phyloP scores from a whole-genome alignment of 2,797 vertebrate genomes.

The Cyclura pinguis region DNA sequence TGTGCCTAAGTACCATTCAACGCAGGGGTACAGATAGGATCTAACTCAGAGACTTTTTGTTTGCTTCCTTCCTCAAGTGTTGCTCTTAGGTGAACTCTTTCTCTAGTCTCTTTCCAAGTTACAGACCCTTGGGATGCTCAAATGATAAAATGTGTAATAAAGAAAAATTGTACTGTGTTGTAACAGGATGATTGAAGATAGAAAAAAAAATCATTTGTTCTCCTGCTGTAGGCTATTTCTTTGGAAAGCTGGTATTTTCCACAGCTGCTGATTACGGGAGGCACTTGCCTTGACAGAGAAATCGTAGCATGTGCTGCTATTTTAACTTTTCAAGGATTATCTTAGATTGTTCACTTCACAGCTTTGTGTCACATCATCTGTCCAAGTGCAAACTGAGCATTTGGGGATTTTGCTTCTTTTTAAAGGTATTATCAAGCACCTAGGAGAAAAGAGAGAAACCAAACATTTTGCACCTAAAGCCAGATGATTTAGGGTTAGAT shows the following conservation, averaged over 20 bases:
- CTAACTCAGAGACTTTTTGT: background rate
- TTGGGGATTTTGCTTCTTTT: background rate
- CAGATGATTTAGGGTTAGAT: background rate
- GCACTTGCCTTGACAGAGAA: slow-evolving; percentile 37
- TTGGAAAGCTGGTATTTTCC: background rate
- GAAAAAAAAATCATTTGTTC: background rate
- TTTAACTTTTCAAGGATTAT: background rate
- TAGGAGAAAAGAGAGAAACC: background rate
- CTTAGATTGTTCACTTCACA: background rate
- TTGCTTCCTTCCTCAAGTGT: background rate
- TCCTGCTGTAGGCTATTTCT: background rate
- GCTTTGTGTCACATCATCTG: background rate
- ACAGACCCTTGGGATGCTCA: background rate
- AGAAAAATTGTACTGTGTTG: slow-evolving; percentile 20
- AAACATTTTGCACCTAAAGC: background rate
- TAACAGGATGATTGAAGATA: slow-evolving; percentile 7
- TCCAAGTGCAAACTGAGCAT: background rate
- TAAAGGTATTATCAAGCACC: background rate
- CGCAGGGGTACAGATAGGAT: background rate
- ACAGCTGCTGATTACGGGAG: background rate
- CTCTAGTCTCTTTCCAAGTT: background rate
- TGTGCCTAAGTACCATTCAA: background rate
- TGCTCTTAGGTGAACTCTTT: slow-evolving; percentile 3
- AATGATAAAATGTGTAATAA: background rate
- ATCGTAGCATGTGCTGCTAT: background rate